Percentiles rank a stretch among this genome's conserved stretches.
These are phyloP conservation scores for Sparus aurata DNA, from an alignment of 2,797 vertebrate genomes.

Conservation along the genomic window DNA sequence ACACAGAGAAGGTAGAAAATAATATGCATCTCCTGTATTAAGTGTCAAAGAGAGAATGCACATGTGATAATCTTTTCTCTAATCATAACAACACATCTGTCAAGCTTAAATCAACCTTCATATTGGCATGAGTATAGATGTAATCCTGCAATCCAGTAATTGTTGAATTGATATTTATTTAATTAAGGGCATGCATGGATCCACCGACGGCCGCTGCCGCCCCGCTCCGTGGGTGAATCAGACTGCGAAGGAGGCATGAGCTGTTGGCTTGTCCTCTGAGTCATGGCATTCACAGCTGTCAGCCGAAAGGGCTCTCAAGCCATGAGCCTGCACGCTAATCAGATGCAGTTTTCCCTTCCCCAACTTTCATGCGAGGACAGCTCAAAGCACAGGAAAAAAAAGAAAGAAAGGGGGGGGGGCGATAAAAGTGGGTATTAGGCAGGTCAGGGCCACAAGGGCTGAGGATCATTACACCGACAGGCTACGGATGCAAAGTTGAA, in stretches of 20 bases:
- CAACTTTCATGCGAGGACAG: slow-evolving; percentile 22
- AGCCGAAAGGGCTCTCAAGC: slow-evolving; percentile 21
- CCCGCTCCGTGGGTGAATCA: slow-evolving; percentile 37
- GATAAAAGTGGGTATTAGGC: slow-evolving; percentile 27
- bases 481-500: slow-evolving; percentile 24
- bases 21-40: not conserved
- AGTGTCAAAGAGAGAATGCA: not conserved
- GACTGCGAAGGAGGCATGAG: slow-evolving; percentile 32
- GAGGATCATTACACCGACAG: slow-evolving; percentile 10
- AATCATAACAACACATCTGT: slow-evolving; percentile 23
- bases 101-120: slow-evolving; percentile 20
- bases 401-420: not conserved
- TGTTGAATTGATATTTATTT: slow-evolving; percentile 42
- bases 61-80: slow-evolving; percentile 4
- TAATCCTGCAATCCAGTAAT: slow-evolving; percentile 33
- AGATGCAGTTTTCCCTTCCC: slow-evolving; percentile 21
- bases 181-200: slow-evolving; percentile 21
- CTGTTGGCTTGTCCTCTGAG: slow-evolving; percentile 52
- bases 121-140: slow-evolving; percentile 20
- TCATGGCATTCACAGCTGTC: slow-evolving; percentile 57
- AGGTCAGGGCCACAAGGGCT: not conserved
- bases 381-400: slow-evolving; percentile 8
- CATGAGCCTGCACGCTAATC: slow-evolving; percentile 49
- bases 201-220: not conserved
- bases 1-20: not conserved